These are phyloP conservation scores for Asbolus verrucosus DNA, from an alignment of 1,140 invertebrate genomes.

Conservation along the genomic window DNA sequence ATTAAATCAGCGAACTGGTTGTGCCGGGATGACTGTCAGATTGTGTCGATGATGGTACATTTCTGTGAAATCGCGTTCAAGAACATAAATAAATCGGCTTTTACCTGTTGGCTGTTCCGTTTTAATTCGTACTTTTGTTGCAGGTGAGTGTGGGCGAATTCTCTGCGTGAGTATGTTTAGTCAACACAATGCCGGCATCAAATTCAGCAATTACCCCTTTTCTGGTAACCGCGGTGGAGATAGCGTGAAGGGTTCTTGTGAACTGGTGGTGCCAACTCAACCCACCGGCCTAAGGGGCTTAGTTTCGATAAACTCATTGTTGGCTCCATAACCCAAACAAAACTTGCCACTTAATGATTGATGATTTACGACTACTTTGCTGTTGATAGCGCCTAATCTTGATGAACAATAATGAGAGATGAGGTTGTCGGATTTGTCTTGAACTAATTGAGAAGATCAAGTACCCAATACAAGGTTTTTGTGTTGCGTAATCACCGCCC, in stretches of 20 bases:
- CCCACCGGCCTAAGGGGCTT: conserved; percentile 47
- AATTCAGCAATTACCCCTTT: conserved; percentile 43
- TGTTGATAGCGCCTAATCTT: conserved; percentile 51
- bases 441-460: conserved; percentile 50
- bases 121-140: conserved; percentile 12
- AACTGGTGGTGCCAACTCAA: conserved; percentile 14
- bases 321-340: conserved; percentile 52
- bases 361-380: conserved; percentile 49
- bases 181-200: conserved; percentile 26
- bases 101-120: too few species aligned
- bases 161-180: not conserved
- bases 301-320: conserved; percentile 53
- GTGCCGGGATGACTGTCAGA: conserved; percentile 7
- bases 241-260: conserved; percentile 38
- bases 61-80: conserved; percentile 6
- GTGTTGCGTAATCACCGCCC: too few species aligned
- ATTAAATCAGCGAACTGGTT: conserved; percentile 19
- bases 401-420: conserved; percentile 52
- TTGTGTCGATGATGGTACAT: too few species aligned
- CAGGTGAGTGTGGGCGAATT: conserved; percentile 12
- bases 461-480: too few species aligned
- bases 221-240: conserved; percentile 38
- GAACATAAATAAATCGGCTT: too few species aligned
- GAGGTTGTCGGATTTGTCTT: conserved; percentile 48
- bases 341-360: conserved; percentile 57